Evolutionary conservation across 1,140 invertebrate species (phyloP).

Genomic region (Diabrotica virgifera): DNA sequence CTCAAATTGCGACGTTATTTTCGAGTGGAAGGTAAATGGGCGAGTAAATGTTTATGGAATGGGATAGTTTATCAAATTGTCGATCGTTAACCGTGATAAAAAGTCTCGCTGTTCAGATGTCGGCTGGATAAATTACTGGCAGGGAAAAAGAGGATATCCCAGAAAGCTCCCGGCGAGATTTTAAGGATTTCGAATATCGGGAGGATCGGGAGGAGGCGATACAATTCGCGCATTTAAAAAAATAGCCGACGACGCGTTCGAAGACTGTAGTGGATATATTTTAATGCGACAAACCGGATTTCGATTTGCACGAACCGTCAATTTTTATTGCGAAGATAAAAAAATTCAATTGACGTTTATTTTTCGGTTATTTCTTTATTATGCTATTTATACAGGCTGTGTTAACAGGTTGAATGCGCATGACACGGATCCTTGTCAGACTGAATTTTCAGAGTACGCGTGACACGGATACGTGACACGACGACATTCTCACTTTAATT

Average conservation of each 20-base stretch:
- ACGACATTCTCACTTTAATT: no score
- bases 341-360: no score
- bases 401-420: no score
- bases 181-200: neutral
- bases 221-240: neutral
- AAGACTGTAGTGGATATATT: neutral
- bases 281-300: no score
- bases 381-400: no score
- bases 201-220: no score
- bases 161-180: neutral
- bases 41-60: conserved; percentile 1
- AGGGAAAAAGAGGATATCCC: neutral
- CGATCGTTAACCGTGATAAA: conserved; percentile 2
- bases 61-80: conserved; percentile 2
- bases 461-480: no score
- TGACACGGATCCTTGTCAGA: no score
- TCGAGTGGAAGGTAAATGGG: neutral
- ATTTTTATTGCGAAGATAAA: no score
- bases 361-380: no score
- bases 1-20: neutral
- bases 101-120: neutral
- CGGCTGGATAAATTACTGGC: neutral
- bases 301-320: no score
- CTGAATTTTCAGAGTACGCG: no score
- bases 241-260: neutral